Evolutionary conservation across 2,888 invertebrate genomes (phyloP).

Genomic region (Parascotia fuliginaria): DNA sequence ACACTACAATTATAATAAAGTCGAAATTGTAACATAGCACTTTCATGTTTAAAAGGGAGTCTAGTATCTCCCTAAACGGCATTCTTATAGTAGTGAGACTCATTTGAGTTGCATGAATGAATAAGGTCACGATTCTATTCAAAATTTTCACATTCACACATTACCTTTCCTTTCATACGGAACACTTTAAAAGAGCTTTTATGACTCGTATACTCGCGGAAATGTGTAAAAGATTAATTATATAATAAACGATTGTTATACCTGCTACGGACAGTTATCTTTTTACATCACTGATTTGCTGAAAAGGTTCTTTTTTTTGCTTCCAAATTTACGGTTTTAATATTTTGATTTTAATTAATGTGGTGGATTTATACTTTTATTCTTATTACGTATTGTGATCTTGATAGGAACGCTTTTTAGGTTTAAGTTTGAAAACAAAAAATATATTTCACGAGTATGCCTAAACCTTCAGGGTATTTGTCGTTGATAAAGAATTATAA

Average conservation of each 20-base stretch:
- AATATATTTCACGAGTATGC: too few relatives aligned
- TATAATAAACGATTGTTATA: slow-evolving; percentile 9
- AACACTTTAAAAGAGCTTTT: slow-evolving; percentile 5
- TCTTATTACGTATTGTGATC: too few relatives aligned
- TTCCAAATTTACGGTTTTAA: neutral
- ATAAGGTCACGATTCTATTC: neutral
- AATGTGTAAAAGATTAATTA: slow-evolving; percentile 16
- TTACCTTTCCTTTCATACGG: slow-evolving; percentile 3
- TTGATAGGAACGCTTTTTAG: too few relatives aligned
- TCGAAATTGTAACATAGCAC: neutral
- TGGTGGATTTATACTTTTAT: too few relatives aligned
- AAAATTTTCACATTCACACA: neutral
- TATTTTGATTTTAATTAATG: neutral
- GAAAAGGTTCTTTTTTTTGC: neutral
- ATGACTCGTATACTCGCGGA: slow-evolving; percentile 4
- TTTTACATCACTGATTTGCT: slow-evolving; percentile 2
- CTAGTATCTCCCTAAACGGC: neutral
- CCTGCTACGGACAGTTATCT: neutral
- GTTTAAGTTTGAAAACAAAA: too few relatives aligned
- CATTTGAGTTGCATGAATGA: neutral
- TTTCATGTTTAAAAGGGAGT: neutral
- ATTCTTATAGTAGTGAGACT: neutral
- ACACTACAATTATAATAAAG: too few relatives aligned
- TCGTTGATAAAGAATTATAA: too few relatives aligned
- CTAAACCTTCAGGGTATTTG: too few relatives aligned